Conservation (phyloP, 2,888 invertebrate species). For the Petrolisthes manimaculis region DNA sequence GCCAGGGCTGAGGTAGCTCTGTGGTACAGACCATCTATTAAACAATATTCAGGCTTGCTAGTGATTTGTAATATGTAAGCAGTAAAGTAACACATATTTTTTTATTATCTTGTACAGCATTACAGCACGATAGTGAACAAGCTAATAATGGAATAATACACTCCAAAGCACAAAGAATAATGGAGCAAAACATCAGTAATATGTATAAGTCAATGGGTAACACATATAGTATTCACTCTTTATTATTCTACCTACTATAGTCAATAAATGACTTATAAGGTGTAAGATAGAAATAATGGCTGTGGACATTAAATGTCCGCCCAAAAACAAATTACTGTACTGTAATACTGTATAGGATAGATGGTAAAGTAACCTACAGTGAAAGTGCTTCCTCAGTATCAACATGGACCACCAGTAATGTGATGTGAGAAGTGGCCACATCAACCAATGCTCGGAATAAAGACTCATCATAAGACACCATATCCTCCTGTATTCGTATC, state of each 20-base stretch:
- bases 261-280: too few species aligned
- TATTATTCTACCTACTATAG: too few species aligned
- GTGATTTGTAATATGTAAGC: too few species aligned
- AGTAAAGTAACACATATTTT: too few species aligned
- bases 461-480: slow-evolving; percentile 28
- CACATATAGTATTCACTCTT: too few species aligned
- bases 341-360: background rate
- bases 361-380: slow-evolving; percentile 33
- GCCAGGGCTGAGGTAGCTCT: slow-evolving; percentile 44
- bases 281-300: background rate
- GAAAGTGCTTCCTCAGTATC: slow-evolving; percentile 37
- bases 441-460: slow-evolving; percentile 38
- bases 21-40: background rate
- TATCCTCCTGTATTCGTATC: slow-evolving; percentile 46
- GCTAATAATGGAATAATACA: too few species aligned
- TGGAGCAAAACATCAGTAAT: too few species aligned
- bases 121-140: too few species aligned
- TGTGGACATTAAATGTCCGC: background rate
- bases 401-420: slow-evolving; percentile 50
- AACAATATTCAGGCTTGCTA: too few species aligned
- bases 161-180: too few species aligned
- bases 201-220: too few species aligned
- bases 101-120: too few species aligned
- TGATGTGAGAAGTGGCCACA: slow-evolving; percentile 56
- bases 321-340: background rate